phyloP scores from a whole-genome alignment of 30 jellyfish, hydroid and myxozoan species.

The Chrysaora quinquecirrha region DNA sequence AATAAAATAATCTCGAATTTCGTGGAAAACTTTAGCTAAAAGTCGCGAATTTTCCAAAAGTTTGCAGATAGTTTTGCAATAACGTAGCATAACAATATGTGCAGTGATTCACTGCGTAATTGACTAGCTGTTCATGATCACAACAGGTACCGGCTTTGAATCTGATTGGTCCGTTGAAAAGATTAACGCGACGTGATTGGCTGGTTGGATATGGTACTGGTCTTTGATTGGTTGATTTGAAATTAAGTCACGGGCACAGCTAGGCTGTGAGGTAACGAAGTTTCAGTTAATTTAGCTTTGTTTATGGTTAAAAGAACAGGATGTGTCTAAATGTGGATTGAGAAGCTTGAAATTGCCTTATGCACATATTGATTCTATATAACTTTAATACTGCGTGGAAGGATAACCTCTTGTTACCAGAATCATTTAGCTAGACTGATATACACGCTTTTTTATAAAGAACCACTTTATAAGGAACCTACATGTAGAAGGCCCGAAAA shows the following conservation, averaged over 20 bases:
- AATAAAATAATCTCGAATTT: background rate
- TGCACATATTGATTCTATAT: no score
- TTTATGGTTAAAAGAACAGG: no score
- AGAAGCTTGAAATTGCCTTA: no score
- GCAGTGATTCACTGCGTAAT: conserved; percentile 61
- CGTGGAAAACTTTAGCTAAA: conserved; percentile 26
- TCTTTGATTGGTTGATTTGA: conserved; percentile 47
- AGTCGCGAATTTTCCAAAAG: conserved; percentile 27
- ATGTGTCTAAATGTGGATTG: no score
- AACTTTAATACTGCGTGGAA: no score
- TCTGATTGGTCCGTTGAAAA: conserved; percentile 36
- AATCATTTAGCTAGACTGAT: no score
- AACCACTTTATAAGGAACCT: no score
- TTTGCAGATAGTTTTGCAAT: conserved; percentile 38
- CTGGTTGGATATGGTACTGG: background rate
- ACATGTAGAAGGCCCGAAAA: no score
- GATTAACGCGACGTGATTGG: conserved; percentile 38
- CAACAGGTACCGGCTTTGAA: conserved; percentile 53
- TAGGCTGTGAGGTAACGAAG: conserved; percentile 2
- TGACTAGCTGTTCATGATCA: conserved; percentile 50
- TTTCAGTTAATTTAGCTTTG: no score
- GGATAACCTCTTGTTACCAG: no score
- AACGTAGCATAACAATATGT: conserved; percentile 42
- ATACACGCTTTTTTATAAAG: no score
- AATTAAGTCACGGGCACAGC: conserved; percentile 53